phyloP scores from a whole-genome alignment of 2,113 vertebrate species.

The Rutilus rutilus region DNA sequence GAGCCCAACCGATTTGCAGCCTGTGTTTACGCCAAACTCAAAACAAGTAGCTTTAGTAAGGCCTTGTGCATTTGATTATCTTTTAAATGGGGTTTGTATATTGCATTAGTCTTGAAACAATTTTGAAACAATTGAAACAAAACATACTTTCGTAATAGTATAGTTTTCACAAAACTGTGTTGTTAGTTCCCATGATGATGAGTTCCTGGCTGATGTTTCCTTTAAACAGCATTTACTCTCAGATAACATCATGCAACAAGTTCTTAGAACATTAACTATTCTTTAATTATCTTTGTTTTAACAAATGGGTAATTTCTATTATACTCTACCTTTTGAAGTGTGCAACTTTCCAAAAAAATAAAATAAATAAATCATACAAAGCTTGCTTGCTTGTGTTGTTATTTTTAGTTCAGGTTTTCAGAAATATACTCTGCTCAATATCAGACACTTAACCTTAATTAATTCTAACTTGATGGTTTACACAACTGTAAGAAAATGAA shows the following conservation, averaged over 20 bases:
- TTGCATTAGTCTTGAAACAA: conserved; percentile 48
- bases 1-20: neutral
- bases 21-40: conserved; percentile 20
- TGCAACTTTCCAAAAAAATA: too few relatives aligned
- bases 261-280: too few relatives aligned
- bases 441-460: neutral
- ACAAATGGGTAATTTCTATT: neutral
- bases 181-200: neutral
- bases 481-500: neutral
- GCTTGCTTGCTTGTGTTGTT: neutral
- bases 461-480: conserved; percentile 19
- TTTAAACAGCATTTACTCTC: neutral
- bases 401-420: neutral
- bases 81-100: conserved; percentile 53
- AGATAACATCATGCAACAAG: neutral
- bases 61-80: conserved; percentile 52
- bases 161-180: conserved; percentile 18
- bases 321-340: neutral
- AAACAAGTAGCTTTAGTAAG: conserved; percentile 36
- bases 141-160: conserved; percentile 17
- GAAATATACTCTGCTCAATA: conserved; percentile 3
- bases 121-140: conserved; percentile 52
- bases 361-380: neutral
- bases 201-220: conserved; percentile 7
- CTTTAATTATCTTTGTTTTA: neutral